Base-by-base conservation (phyloP, 2,113 vertebrate species). In the Typhlomys cinereus region DNA sequence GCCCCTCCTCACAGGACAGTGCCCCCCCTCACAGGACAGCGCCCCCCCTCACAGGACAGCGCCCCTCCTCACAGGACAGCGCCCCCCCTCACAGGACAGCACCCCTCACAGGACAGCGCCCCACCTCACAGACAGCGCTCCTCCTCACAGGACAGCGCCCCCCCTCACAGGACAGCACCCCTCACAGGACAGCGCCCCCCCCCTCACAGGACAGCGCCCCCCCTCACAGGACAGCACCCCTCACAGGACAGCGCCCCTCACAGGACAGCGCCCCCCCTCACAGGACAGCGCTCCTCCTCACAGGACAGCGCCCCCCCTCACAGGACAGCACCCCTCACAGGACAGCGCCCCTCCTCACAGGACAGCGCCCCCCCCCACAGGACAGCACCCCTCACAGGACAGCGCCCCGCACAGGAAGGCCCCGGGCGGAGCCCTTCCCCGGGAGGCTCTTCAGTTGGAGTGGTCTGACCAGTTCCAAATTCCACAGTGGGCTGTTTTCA, bases 401-500 rank as follows among this genome's bases (percentile, higher is more conserved):
- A 85, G 61, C 27, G 44, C 20, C 48, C 39, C 48, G 85, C n/a
- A 82, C 39, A 89, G 76, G 90, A 89, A n/a, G 76, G 41, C n/a
- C 57, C 76, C 15, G 62, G 25, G 64, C 50, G 85, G 34, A 23
- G 25, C 25, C 27, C 78, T 71, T 88, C 70, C 84, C 81, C 41
- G 21, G 25, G 78, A 46, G 44, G 29, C 8, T 62, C 31, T 61
- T 69, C 39, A 48, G 57, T 44, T 78, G 79, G 69, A 41, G 73
- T 4, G 52, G 78, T 54, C 90, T 80, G 82, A 83, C 59, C 44
- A 90, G 66, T 80, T 92, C 70, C 36, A 88, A 83, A 71, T 85
- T 85, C 79, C 59, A 70, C 18, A 64, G 62, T 14, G 79, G 61
- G 36, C 64, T 91, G 59, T 34, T 62, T 88, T 89, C 50, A 52